Conservation (phyloP, 2,888 invertebrate genomes). For the Dryocosmus kuriphilus region DNA sequence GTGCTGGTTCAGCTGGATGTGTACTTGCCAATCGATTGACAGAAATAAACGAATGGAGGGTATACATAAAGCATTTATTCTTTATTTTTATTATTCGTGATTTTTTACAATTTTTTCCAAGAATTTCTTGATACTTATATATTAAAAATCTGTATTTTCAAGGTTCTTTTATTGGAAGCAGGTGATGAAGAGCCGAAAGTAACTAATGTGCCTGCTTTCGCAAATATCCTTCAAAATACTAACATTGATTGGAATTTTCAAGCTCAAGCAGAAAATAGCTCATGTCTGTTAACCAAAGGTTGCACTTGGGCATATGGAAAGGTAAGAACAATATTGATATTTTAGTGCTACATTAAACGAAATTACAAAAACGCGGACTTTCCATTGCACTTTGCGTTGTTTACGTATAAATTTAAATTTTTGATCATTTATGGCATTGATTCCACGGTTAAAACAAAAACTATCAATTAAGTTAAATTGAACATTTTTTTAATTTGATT, state of each 20-base stretch:
- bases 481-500: no score
- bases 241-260: conserved; percentile 95
- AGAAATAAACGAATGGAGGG: conserved; percentile 88
- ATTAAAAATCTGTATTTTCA: background rate
- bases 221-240: conserved; percentile 83
- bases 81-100: background rate
- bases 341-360: no score
- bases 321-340: conserved; percentile 65
- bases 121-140: background rate
- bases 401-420: no score
- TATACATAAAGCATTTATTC: conserved; percentile 76
- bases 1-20: conserved; percentile 91
- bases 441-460: no score
- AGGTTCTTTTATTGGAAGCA: conserved; percentile 45
- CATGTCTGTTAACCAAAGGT: conserved; percentile 90
- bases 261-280: conserved; percentile 89
- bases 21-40: conserved; percentile 92
- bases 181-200: conserved; percentile 43
- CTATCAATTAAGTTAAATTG: no score
- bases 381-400: no score
- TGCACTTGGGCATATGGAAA: conserved; percentile 95
- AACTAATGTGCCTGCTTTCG: conserved; percentile 41
- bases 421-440: no score
- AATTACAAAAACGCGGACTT: no score
- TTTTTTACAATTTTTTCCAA: background rate